Evolutionary conservation across 1,140 invertebrate genomes (phyloP), one percentile per base, ranked within the genome.

Genomic region (Drosophila pectinifera): DNA sequence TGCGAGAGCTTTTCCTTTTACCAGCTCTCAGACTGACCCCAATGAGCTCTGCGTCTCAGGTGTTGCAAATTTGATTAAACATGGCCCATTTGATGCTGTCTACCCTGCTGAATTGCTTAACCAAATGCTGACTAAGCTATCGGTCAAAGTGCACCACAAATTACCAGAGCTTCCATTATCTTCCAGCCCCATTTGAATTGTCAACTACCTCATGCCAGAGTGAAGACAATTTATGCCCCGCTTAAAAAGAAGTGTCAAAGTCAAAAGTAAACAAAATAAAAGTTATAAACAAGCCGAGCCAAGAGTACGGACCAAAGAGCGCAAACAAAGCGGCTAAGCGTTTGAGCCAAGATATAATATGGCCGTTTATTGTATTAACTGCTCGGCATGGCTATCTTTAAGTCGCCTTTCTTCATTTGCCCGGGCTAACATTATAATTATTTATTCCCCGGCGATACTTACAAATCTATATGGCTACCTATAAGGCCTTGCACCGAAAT

Each of bases 61-160:
- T 67, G 53, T 80, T 65, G 73, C 49, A 78, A 80, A 54, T 65
- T 76, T 34, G 46, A 59, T 53, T 42, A 34, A 48, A 72, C 45
- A 49, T 70, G 26, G 16, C 42, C 65, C 51, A n/a, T 34, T 70
- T 34, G 11, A 14, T 65, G 24, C 3, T 10, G 18, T 20, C 14
- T 13, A 8, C 4, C 1, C 5, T 18, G 4, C 1, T 10, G 1
- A 41, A 14, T 49, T 43, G 42, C 31, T 14, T 3, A 62, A 24
- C 24, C 24, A n/a, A 65, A 65, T 41, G 11, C n/a, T 16, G 63
- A 16, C 34, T 11, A 20, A 51, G 7, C 13, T 62, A 51, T 43
- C 6, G 24, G 20, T 10, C 31, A 34, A 24, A 53, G 49, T 53
- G 36, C 8, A 22, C 13, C 49, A 53, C 31, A 53, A 53, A 53